Evolutionary conservation across 2,888 invertebrate species (phyloP), one percentile per base, ranked within the genome.

Genomic region (Hydriomena furcata): DNA sequence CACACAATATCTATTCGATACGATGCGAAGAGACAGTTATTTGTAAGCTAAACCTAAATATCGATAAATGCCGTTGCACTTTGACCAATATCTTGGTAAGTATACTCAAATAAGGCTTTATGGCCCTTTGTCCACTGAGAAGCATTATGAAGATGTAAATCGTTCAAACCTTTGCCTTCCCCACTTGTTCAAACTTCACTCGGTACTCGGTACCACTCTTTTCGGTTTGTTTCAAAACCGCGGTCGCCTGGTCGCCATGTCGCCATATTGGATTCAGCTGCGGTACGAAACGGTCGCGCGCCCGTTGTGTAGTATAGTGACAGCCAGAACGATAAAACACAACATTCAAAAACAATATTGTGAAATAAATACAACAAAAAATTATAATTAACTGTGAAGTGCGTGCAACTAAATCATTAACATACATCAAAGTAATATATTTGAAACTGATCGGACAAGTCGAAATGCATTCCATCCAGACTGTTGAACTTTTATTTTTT

Each of bases 401-500:
- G 82, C 52, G 54, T 50, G 46, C 31, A 24, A 51, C 40, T 48
- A 52, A n/a, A 60, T 45, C 40, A 40, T 45, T 44, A 42, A n/a
- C n/a, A 17, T 32, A 55, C 54, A 44, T 51, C 45, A 45, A 60
- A 38, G 27, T 35, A 43, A 43, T 42, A 58, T 54, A 65, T 62
- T 64, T 46, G 58, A 59, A 63, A 70, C 63, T 64, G 65, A 70
- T 71, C 70, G 67, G 72, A 67, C 73, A 68, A 74, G 74, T 84
- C 79, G 79, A 86, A 87, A 87, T 85, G 84, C 89, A 90, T 90
- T 88, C 89, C 89, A 76, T 53, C 56, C 76, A 84, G 89, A 82
- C 82, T 90, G 78, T 88, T 90, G 89, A 90, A 90, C 89, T 84
- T 84, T 65, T 66, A 71, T 76, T 80, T 83, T 84, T 84, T 84